Conservation (phyloP, 2,113 vertebrate species). For the Tylochromis polylepis region DNA sequence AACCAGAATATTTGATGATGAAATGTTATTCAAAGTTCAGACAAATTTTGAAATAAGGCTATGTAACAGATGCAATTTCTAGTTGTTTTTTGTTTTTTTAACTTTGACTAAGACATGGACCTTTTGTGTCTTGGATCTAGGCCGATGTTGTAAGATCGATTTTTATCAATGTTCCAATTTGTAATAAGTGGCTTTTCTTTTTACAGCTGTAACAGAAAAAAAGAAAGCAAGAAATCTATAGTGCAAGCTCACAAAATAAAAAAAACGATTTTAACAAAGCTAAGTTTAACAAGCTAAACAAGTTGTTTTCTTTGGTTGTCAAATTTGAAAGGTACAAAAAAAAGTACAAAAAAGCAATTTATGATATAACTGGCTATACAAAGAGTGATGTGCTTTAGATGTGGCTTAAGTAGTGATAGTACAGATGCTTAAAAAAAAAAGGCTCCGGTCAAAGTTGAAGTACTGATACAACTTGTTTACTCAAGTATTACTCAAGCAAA, state of each 20-base stretch:
- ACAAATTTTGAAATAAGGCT: neutral
- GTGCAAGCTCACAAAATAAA: neutral
- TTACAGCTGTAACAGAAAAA: neutral
- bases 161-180: neutral
- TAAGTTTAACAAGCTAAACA: neutral
- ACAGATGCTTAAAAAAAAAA: neutral
- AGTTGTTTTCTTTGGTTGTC: no score
- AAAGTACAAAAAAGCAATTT: neutral
- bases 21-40: neutral
- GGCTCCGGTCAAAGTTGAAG: neutral
- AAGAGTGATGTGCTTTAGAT: neutral
- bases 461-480: neutral
- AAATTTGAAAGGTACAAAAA: neutral
- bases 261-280: no score
- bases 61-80: neutral
- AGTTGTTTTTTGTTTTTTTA: neutral
- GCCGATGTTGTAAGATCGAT: neutral
- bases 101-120: neutral
- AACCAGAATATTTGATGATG: neutral
- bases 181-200: neutral
- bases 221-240: neutral
- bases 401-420: neutral
- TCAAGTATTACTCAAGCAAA: neutral
- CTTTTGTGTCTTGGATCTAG: neutral
- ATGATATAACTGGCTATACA: neutral